These are phyloP conservation scores for Drosophila testacea DNA, from an alignment of 2,888 invertebrate species.

Conservation along the genomic window DNA sequence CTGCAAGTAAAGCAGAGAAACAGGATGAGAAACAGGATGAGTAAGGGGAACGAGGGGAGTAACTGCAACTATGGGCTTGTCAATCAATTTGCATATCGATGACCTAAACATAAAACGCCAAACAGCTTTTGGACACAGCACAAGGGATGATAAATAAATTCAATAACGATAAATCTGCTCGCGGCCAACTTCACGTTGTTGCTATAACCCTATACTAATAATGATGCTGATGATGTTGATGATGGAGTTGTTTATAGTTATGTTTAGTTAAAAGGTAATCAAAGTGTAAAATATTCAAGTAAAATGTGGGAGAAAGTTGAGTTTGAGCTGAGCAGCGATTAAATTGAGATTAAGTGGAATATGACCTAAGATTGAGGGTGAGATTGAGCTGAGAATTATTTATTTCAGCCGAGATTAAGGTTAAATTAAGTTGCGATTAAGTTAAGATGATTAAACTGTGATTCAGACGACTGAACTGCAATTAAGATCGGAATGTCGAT, in stretches of 20 bases:
- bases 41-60: neutral
- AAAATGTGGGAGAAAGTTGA: neutral
- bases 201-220: neutral
- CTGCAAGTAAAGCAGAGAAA: neutral
- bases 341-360: too few species aligned
- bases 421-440: too few species aligned
- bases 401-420: too few species aligned
- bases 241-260: neutral
- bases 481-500: neutral
- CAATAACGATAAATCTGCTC: slow-evolving; percentile 59
- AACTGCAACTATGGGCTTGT: slow-evolving; percentile 42
- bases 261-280: neutral
- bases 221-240: neutral
- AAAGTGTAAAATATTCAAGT: neutral
- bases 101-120: slow-evolving; percentile 57
- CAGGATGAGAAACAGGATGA: neutral
- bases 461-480: neutral
- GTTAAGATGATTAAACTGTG: neutral
- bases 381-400: too few species aligned
- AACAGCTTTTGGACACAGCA: slow-evolving; percentile 1
- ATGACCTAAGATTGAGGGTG: too few species aligned
- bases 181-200: slow-evolving; percentile 45
- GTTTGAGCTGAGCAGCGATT: too few species aligned
- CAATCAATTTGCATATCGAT: slow-evolving; percentile 78
- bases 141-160: slow-evolving; percentile 62